phyloP scores from a whole-genome alignment of 64 coral and sea anemone species.

The Montipora sp. region DNA sequence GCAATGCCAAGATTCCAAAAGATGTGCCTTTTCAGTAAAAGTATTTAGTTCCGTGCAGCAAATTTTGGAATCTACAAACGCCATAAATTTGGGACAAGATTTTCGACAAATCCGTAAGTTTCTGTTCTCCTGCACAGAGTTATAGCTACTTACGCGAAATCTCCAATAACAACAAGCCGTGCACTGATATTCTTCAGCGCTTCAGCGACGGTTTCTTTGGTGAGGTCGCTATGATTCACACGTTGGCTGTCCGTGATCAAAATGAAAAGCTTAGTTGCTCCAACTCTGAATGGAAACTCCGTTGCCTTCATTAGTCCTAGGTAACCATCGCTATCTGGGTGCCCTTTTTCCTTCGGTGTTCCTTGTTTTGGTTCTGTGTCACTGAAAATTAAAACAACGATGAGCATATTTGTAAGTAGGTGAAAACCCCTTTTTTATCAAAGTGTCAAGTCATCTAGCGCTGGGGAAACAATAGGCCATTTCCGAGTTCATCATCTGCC shows the following conservation, averaged over 20 bases:
- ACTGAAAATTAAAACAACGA: background rate
- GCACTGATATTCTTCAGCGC: slow-evolving; percentile 69
- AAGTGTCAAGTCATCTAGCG: too few relatives aligned
- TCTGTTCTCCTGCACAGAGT: background rate
- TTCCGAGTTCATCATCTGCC: too few relatives aligned
- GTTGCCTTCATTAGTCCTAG: slow-evolving; percentile 60
- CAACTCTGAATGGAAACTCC: slow-evolving; percentile 73
- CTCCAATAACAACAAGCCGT: slow-evolving; percentile 69
- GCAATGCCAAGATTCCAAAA: too few relatives aligned
- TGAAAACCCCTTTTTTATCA: too few relatives aligned
- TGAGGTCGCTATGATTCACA: slow-evolving; percentile 53
- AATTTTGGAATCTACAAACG: too few relatives aligned
- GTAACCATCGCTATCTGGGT: slow-evolving; percentile 67
- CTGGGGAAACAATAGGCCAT: too few relatives aligned
- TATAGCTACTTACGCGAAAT: slow-evolving; percentile 57
- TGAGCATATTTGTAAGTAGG: too few relatives aligned
- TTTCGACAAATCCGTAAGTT: too few relatives aligned
- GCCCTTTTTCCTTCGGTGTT: too few relatives aligned
- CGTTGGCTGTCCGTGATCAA: slow-evolving; percentile 74
- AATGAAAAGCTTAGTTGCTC: slow-evolving; percentile 70
- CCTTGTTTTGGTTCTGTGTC: background rate
- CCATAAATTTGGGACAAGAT: too few relatives aligned
- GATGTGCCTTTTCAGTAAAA: too few relatives aligned
- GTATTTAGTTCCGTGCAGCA: too few relatives aligned
- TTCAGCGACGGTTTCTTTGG: slow-evolving; percentile 14